Conservation (phyloP, 2,797 vertebrate species). For the Huso huso region DNA sequence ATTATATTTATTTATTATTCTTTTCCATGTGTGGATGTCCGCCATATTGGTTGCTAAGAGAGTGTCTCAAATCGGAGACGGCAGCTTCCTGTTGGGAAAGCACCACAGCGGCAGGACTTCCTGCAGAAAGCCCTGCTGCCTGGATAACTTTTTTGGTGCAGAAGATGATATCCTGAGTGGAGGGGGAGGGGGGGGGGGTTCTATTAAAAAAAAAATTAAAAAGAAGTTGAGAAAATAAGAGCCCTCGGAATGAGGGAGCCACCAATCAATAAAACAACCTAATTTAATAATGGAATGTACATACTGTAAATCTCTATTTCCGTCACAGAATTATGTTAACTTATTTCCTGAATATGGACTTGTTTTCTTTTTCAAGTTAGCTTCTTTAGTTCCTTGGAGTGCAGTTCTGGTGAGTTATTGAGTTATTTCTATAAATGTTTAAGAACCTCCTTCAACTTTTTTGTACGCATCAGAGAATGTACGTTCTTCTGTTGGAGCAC, state of each 20-base stretch:
- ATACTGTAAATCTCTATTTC: slow-evolving; percentile 72
- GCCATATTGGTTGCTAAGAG: slow-evolving; percentile 50
- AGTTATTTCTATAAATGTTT: slow-evolving; percentile 36
- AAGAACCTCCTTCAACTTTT: slow-evolving; percentile 46
- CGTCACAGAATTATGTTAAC: slow-evolving; percentile 67
- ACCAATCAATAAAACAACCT: slow-evolving; percentile 59
- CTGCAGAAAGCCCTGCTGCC: slow-evolving; percentile 53
- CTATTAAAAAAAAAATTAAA: slow-evolving; percentile 35
- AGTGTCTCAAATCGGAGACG: slow-evolving; percentile 40
- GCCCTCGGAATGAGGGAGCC: slow-evolving; percentile 41
- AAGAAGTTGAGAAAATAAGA: slow-evolving; percentile 38
- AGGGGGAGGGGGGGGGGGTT: slow-evolving; percentile 22
- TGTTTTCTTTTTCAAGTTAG: slow-evolving; percentile 43
- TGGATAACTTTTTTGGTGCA: slow-evolving; percentile 30
- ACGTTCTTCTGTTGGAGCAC: slow-evolving; percentile 22
- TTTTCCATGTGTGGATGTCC: slow-evolving; percentile 48
- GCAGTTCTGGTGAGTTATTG: slow-evolving; percentile 50
- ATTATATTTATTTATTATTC: slow-evolving; percentile 67
- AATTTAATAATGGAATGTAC: slow-evolving; percentile 74
- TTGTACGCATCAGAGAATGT: slow-evolving; percentile 43
- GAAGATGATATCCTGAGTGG: slow-evolving; percentile 22
- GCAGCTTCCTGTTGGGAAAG: slow-evolving; percentile 29
- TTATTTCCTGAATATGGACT: slow-evolving; percentile 45
- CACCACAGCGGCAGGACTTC: slow-evolving; percentile 47
- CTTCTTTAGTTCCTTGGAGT: slow-evolving; percentile 45